Evolutionary conservation across 2,888 invertebrate genomes (phyloP), one percentile per base, ranked within the genome.

Genomic region (Macropis europaea): DNA sequence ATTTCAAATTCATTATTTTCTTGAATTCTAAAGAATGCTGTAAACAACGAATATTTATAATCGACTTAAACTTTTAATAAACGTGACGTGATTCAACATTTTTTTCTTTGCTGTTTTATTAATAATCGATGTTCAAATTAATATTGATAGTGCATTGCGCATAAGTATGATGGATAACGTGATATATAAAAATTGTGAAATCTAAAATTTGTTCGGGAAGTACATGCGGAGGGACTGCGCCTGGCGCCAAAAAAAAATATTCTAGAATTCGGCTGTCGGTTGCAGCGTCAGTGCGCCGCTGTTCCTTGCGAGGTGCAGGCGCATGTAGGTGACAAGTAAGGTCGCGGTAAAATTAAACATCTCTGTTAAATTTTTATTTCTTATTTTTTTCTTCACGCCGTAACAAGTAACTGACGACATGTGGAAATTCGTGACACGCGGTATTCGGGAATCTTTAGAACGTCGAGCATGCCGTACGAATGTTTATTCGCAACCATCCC

Each of bases 381-480:
- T n/a, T 26, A 59, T 36, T 32, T 36, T 24, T 9, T 62, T 34
- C 5, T 13, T n/a, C n/a, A 15, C 45, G 26, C 28, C 32, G 30
- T 47, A 19, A 28, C 24, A 42, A 45, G 26, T 3, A 17, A 17
- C 5, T 7, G 6, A 0, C 6, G 61, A 68, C 60, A 89, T 89
- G 89, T 89, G 89, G 89, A 88, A 87, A 70, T 86, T 82, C 24
- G 80, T 89, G n/a, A 80, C 85, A 7, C 85, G 88, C 13, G 87
- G 88, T 36, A 85, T 89, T 54, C 87, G 89, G 2, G 87, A 88
- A 52, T 81, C 84, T 1, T 61, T 89, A 1, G 88, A 88, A 60
- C 83, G 86, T 62, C 85, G 87, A 13, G 75, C 73, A 26, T 87
- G 85, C 73, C 86, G 87, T 15, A 87, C 88, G 3, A 88, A 87